These are phyloP conservation scores for Thomomys bottae DNA, from an alignment of 2,113 vertebrate genomes.

Conservation along the genomic window DNA sequence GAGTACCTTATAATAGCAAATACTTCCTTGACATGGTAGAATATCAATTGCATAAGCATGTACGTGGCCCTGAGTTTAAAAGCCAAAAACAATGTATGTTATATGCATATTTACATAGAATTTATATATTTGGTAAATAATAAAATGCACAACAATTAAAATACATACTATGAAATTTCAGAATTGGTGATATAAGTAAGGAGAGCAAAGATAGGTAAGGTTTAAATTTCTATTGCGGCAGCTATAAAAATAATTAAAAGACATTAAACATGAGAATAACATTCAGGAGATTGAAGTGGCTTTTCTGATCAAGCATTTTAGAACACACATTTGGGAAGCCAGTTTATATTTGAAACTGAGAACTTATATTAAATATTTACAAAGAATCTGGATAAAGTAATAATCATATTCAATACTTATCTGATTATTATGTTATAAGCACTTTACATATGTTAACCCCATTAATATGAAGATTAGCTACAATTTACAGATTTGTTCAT, in stretches of 20 bases:
- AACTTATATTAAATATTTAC: background rate
- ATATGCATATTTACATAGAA: too few species aligned
- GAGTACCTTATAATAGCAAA: background rate
- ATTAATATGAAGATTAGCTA: background rate
- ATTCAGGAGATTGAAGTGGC: background rate
- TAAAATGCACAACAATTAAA: background rate
- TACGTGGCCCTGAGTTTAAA: too few species aligned
- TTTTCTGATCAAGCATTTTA: slow-evolving; percentile 29
- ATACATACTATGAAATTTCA: background rate
- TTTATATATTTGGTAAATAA: background rate
- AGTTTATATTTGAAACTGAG: slow-evolving; percentile 9
- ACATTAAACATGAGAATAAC: background rate
- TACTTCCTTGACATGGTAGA: background rate
- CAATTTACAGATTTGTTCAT: background rate
- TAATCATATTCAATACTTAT: background rate
- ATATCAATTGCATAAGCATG: too few species aligned
- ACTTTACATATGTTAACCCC: background rate
- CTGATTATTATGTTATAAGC: background rate
- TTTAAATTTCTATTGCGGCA: background rate
- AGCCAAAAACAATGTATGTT: too few species aligned
- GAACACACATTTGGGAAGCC: background rate
- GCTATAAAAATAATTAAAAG: background rate
- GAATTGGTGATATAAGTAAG: background rate
- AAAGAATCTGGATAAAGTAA: background rate
- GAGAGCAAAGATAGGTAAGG: background rate